These are phyloP conservation scores for Vesta saturnalis DNA, from an alignment of 2,888 invertebrate species.

Conservation along the genomic window DNA sequence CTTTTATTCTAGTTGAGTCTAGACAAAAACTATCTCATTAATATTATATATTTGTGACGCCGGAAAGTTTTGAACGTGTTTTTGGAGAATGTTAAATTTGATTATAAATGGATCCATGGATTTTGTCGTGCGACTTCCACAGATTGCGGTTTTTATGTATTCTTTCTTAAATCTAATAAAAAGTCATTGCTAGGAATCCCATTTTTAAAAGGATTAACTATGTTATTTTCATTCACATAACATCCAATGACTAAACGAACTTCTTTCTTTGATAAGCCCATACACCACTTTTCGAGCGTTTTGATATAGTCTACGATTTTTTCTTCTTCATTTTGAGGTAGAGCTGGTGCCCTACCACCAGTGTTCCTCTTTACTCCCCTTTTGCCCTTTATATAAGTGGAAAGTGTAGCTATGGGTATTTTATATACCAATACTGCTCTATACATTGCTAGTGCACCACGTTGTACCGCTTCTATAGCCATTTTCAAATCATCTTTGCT, in stretches of 20 bases:
- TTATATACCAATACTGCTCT: not conserved
- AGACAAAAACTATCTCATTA: not conserved
- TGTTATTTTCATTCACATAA: no score
- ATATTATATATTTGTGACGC: not conserved
- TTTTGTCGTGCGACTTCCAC: not conserved
- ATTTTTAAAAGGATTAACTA: not conserved
- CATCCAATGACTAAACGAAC: not conserved
- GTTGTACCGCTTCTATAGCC: slow-evolving; percentile 1
- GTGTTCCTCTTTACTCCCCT: no score
- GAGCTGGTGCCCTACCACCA: not conserved
- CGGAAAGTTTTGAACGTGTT: not conserved
- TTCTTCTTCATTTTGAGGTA: not conserved
- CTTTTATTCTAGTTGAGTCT: not conserved
- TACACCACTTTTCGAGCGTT: not conserved
- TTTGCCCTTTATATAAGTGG: not conserved
- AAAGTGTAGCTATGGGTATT: not conserved
- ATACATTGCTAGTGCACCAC: not conserved
- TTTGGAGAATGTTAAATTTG: not conserved
- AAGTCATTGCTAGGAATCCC: not conserved
- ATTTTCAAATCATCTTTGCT: slow-evolving; percentile 4
- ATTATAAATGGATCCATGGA: not conserved
- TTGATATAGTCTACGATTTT: not conserved
- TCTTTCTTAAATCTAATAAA: not conserved
- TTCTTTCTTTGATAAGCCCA: slow-evolving; percentile 5
- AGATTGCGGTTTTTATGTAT: not conserved